Evolutionary conservation across 2,797 vertebrate species (phyloP).

Genomic region (Chrosomus eos): DNA sequence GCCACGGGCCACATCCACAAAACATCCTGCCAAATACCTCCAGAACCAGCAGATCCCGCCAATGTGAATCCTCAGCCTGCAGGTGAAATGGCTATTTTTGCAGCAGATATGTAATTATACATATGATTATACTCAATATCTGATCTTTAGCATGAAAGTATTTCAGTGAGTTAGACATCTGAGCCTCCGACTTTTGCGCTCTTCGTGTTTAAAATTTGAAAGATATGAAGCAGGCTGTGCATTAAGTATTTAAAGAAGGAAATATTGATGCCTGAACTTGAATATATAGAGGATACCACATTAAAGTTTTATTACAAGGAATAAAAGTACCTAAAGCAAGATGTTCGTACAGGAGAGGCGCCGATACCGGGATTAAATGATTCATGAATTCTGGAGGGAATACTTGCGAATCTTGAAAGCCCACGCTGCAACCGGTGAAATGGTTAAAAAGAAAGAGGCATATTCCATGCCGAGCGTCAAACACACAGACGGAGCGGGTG

Average conservation of each 20-base stretch:
- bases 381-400: slow-evolving; percentile 59
- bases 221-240: slow-evolving; percentile 56
- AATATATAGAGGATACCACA: slow-evolving; percentile 61
- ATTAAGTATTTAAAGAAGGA: slow-evolving; percentile 68
- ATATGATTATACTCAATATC: slow-evolving; percentile 58
- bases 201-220: slow-evolving; percentile 65
- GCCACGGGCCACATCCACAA: slow-evolving; percentile 28
- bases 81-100: slow-evolving; percentile 54
- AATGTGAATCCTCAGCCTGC: slow-evolving; percentile 27
- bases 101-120: slow-evolving; percentile 49
- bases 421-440: slow-evolving; percentile 45
- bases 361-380: slow-evolving; percentile 56
- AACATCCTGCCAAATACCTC: slow-evolving; percentile 35
- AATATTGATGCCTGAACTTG: slow-evolving; percentile 67
- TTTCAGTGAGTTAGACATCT: slow-evolving; percentile 58
- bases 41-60: slow-evolving; percentile 3
- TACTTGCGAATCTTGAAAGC: slow-evolving; percentile 55
- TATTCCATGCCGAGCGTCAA: slow-evolving; percentile 16
- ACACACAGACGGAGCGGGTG: not conserved
- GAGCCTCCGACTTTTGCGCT: slow-evolving; percentile 52
- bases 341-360: slow-evolving; percentile 64
- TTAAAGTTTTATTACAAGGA: slow-evolving; percentile 62
- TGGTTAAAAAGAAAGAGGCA: slow-evolving; percentile 47
- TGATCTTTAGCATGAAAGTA: slow-evolving; percentile 59
- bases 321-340: slow-evolving; percentile 62